Evolutionary conservation across 2,113 vertebrate genomes (phyloP).

Genomic region (Toxotes jaculatrix): DNA sequence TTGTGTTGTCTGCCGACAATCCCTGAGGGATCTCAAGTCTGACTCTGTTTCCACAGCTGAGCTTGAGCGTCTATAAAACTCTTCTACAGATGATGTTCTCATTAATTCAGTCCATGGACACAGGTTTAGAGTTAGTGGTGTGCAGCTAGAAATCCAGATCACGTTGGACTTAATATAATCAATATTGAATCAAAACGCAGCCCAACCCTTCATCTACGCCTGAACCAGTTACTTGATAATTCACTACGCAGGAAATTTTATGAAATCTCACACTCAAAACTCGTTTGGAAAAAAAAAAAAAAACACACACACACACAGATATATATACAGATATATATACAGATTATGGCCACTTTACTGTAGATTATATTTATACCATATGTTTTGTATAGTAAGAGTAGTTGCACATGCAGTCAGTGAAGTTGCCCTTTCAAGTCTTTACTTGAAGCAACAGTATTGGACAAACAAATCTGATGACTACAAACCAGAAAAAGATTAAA

Average conservation of each 20-base stretch:
- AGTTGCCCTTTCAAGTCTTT: background rate
- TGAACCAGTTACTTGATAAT: slow-evolving; percentile 3
- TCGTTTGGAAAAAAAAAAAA: no score
- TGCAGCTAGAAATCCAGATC: slow-evolving; percentile 25
- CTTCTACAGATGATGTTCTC: slow-evolving; percentile 48
- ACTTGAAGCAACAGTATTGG: background rate
- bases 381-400: background rate
- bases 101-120: slow-evolving; percentile 39
- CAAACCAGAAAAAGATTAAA: background rate
- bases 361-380: background rate
- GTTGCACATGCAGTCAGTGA: background rate
- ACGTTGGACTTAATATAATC: slow-evolving; percentile 16
- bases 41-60: slow-evolving; percentile 64
- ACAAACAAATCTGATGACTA: background rate
- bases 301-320: no score
- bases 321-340: no score
- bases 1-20: slow-evolving; percentile 23
- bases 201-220: background rate
- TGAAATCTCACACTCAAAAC: background rate
- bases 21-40: slow-evolving; percentile 37
- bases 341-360: background rate
- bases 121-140: background rate
- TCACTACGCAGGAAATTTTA: background rate
- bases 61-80: slow-evolving; percentile 21
- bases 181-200: background rate